Evolutionary conservation across 2,797 vertebrate species (phyloP).

Genomic region (Anguilla marmorata): DNA sequence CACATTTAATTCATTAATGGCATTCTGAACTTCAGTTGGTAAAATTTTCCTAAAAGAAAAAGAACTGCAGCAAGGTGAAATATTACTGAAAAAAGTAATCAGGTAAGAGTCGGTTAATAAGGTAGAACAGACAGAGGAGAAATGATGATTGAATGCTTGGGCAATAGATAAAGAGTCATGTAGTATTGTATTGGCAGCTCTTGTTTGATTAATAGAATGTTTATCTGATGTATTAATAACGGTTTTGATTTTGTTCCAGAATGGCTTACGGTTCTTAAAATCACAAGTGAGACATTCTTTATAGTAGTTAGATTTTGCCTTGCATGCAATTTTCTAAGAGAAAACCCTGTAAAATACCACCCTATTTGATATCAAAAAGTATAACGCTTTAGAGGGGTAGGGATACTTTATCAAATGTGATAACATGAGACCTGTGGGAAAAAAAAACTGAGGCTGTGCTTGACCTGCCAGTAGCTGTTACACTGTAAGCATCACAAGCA

Average conservation of each 20-base stretch:
- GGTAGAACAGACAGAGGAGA: too few species aligned
- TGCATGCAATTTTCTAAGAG: not conserved
- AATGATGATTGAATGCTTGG: too few species aligned
- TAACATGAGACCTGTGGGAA: constrained; percentile 11
- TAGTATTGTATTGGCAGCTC: too few species aligned
- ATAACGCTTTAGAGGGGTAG: not conserved
- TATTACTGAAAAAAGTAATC: too few species aligned
- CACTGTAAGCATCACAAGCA: not conserved
- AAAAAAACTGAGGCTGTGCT: constrained; percentile 21
- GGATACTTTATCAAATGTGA: constrained; percentile 14
- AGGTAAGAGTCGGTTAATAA: too few species aligned
- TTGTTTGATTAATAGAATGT: not conserved
- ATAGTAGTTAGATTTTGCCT: not conserved
- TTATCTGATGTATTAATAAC: not conserved
- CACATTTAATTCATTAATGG: too few species aligned
- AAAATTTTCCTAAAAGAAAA: too few species aligned
- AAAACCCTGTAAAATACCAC: not conserved
- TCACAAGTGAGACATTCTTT: not conserved
- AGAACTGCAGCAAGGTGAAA: too few species aligned
- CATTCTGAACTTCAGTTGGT: too few species aligned
- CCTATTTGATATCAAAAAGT: not conserved
- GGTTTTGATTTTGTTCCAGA: not conserved
- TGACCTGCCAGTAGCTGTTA: constrained; percentile 40
- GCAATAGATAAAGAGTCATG: too few species aligned
- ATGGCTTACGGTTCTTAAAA: not conserved